phyloP scores from a whole-genome alignment of 2,797 vertebrate genomes.

The Phrynocephalus forsythii region DNA sequence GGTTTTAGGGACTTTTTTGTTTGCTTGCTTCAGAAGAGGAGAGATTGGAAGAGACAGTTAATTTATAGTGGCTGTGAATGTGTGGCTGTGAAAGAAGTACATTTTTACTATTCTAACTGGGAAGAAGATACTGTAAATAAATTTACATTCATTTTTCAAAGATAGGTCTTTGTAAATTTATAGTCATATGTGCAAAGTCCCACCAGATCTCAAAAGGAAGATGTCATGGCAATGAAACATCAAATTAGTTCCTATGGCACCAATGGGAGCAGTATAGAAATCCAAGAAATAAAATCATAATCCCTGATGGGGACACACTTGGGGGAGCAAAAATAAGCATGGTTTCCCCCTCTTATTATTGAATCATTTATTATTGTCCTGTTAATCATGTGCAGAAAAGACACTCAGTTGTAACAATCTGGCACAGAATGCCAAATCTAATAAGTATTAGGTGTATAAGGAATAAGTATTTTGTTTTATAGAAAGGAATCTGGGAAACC shows the following conservation, averaged over 20 bases:
- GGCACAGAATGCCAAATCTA: too few species aligned
- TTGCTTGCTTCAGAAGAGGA: slow-evolving; percentile 1
- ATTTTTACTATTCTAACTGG: not conserved
- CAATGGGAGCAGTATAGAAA: too few species aligned
- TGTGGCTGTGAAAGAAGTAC: not conserved
- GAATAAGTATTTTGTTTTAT: not conserved
- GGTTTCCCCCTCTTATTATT: not conserved
- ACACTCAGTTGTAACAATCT: too few species aligned
- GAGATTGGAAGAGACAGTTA: not conserved
- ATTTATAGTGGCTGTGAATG: not conserved
- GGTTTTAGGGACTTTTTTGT: slow-evolving; percentile 17
- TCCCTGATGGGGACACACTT: not conserved
- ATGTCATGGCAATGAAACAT: not conserved
- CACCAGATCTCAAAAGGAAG: not conserved
- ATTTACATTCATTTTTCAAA: not conserved
- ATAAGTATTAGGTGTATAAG: too few species aligned
- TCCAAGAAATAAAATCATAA: not conserved
- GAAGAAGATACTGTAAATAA: not conserved
- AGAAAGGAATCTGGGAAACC: not conserved
- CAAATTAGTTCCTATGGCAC: too few species aligned
- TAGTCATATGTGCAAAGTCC: not conserved
- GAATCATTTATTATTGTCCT: too few species aligned
- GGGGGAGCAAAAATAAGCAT: not conserved
- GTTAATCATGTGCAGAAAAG: too few species aligned
- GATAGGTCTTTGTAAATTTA: slow-evolving; percentile 11